phyloP scores from a whole-genome alignment of 2,888 invertebrate genomes.

The Seira sanloemensis region DNA sequence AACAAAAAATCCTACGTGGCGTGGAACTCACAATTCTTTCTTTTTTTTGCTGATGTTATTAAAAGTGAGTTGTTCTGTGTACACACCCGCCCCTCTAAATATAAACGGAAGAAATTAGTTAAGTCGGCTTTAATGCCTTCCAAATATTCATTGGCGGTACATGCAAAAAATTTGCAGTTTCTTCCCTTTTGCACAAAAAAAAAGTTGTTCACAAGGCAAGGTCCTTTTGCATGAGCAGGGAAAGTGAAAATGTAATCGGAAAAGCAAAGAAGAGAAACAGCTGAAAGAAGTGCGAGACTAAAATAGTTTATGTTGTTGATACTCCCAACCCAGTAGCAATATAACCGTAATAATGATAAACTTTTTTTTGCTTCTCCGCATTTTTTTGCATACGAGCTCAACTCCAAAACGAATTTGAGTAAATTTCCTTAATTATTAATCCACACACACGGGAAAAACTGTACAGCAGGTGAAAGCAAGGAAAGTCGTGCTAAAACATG shows the following conservation, averaged over 20 bases:
- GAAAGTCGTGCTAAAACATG: not conserved
- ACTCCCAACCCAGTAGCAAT: slow-evolving; percentile 1
- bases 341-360: slow-evolving; percentile 9
- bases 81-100: not conserved
- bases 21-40: no score
- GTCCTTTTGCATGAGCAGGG: not conserved
- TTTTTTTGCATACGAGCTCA: not conserved
- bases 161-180: not conserved
- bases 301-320: slow-evolving; percentile 6
- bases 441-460: slow-evolving; percentile 52
- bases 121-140: not conserved
- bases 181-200: not conserved
- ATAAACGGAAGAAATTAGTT: slow-evolving; percentile 2
- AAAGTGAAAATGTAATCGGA: slow-evolving; percentile 2
- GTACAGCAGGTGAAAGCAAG: slow-evolving; percentile 28
- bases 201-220: not conserved
- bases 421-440: slow-evolving; percentile 65
- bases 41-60: not conserved
- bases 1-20: no score
- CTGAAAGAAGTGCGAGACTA: not conserved
- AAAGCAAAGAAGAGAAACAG: not conserved
- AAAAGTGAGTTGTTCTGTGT: slow-evolving; percentile 1
- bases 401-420: not conserved
- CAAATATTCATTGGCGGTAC: no score
- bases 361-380: not conserved